Base-by-base conservation (phyloP, 2,797 vertebrate species). In the Hoplostethus atlanticus region DNA sequence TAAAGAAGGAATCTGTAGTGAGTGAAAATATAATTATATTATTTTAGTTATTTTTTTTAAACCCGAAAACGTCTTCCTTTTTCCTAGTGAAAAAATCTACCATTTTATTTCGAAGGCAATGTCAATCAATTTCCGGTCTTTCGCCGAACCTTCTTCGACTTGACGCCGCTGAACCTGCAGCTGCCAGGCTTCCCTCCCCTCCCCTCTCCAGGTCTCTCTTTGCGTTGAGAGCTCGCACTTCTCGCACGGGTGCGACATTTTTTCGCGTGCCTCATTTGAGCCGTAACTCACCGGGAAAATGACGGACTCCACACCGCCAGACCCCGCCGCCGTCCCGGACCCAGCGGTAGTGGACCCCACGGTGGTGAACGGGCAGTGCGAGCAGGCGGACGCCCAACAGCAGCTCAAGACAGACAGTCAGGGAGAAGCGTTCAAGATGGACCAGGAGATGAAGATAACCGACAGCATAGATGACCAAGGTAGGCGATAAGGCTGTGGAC, bases 381-480 rank as follows among this genome's bases (percentile, higher is more conserved):
- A 91, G 10, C 84, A 79, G 61, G 69, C 75, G 38, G 81, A 85
- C 11, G 17, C 80, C 34, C 71, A 73, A 70, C 78, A 80, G 64
- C 65, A 71, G 76, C 61, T 82, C 64, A 50, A 21, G 71, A 51
- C 83, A 72, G 85, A 83, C 44, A 82, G 76, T 51, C 90, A 79
- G 77, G 75, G 65, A 79, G 86, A 91, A 11, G 77, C 73, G 25
- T 77, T 93, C 46, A 94, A 87, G 66, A 95, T 95, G 95, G 92
- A 96, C 50, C 95, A 96, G 78, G 96, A 96, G 93, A 96, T 97
- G 94, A 97, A 96, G 84, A 96, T 98, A 63, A 95, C 95, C 79
- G 97, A 98, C 71, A 96, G 96, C 89, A 93, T 95, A 65, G 97
- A 98, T 11, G 96, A 96, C 69, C 92, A 94, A 96, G 98, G 98